Evolutionary conservation across 64 coral and sea anemone species (phyloP).

Genomic region (Orbicella faveolata): DNA sequence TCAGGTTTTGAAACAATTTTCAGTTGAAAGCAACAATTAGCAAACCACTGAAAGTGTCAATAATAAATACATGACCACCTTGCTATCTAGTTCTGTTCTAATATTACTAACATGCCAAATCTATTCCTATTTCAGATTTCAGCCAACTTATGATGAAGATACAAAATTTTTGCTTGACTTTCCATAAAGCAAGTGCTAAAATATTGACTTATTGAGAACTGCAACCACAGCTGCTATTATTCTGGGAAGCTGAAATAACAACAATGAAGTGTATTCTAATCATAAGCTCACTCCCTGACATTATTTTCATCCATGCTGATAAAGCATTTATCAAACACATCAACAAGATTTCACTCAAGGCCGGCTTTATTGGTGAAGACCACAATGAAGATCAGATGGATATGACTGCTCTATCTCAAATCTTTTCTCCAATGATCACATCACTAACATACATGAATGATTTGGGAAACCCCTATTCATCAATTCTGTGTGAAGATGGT

Average conservation of each 20-base stretch:
- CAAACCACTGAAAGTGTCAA: no score
- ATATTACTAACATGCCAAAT: no score
- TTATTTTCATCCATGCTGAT: constrained; percentile 92
- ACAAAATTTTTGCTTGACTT: neutral
- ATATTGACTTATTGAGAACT: neutral
- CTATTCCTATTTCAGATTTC: neutral
- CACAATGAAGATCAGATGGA: constrained; percentile 63
- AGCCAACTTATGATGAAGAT: neutral
- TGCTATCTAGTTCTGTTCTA: no score
- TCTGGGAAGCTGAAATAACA: neutral
- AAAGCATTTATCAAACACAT: constrained; percentile 80
- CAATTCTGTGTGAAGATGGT: constrained; percentile 84
- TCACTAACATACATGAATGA: constrained; percentile 93
- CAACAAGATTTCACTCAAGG: constrained; percentile 58
- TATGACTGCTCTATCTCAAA: constrained; percentile 69
- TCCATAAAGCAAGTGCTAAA: neutral
- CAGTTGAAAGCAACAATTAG: no score
- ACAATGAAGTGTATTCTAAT: constrained; percentile 83
- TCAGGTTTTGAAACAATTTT: no score
- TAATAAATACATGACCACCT: no score
- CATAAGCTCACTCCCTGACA: constrained; percentile 89
- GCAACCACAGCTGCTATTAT: neutral
- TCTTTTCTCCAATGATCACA: constrained; percentile 84
- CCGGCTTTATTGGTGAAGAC: constrained; percentile 52
- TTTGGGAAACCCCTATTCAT: constrained; percentile 80